These are phyloP conservation scores for Aegithalos caudatus DNA, from an alignment of 2,113 vertebrate species.

Conservation along the genomic window DNA sequence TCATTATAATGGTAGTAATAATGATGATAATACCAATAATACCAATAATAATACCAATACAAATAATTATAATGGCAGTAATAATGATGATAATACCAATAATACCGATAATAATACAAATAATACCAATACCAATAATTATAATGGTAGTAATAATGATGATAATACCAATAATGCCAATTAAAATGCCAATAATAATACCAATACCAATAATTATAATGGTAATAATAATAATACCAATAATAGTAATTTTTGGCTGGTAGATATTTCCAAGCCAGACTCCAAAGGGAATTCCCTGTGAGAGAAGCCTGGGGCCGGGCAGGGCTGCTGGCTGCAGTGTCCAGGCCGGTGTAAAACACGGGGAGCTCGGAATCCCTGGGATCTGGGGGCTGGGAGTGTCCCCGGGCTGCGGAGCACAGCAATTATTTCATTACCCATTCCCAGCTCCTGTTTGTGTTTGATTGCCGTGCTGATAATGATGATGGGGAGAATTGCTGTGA, in stretches of 20 bases:
- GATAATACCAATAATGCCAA: too few relatives aligned
- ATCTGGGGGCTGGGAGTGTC: slow-evolving; percentile 39
- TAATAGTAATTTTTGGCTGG: neutral
- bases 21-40: too few relatives aligned
- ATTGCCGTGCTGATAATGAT: slow-evolving; percentile 64
- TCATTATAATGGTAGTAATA: neutral
- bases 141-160: too few relatives aligned
- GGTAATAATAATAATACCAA: too few relatives aligned
- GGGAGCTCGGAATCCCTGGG: neutral
- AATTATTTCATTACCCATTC: slow-evolving; percentile 70
- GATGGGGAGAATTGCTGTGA: slow-evolving; percentile 65
- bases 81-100: neutral
- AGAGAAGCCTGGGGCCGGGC: neutral
- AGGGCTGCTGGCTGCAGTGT: neutral
- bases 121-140: too few relatives aligned
- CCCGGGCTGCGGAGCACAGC: slow-evolving; percentile 10
- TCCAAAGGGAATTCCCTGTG: neutral
- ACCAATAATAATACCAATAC: neutral
- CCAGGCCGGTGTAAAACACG: neutral
- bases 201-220: too few relatives aligned
- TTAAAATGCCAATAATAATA: too few relatives aligned
- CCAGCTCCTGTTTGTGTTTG: slow-evolving; percentile 68
- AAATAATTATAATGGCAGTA: neutral
- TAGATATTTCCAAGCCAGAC: neutral
- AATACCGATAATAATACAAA: neutral